Conservation (phyloP, 2,797 vertebrate species). For the Taenioides sp. region DNA sequence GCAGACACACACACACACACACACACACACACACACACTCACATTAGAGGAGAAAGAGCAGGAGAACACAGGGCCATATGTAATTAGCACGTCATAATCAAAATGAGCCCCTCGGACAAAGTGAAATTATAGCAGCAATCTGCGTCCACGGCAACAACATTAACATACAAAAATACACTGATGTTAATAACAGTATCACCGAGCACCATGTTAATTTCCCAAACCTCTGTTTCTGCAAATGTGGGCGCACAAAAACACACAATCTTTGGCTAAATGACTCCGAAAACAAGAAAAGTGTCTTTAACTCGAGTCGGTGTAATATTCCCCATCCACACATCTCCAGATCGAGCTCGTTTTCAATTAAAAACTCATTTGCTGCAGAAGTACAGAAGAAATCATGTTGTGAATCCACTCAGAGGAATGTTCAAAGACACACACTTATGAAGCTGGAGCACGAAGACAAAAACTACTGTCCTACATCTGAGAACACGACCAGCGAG, state of each 20-base stretch:
- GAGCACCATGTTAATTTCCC: slow-evolving; percentile 96
- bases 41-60: slow-evolving; percentile 75
- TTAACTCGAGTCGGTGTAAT: slow-evolving; percentile 77
- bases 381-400: slow-evolving; percentile 98
- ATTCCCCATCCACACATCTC: slow-evolving; percentile 89
- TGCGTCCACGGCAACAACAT: slow-evolving; percentile 98
- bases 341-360: slow-evolving; percentile 88
- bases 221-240: slow-evolving; percentile 66
- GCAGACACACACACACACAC: neutral
- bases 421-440: slow-evolving; percentile 87
- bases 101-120: slow-evolving; percentile 99
- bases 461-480: neutral
- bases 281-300: slow-evolving; percentile 37
- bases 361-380: slow-evolving; percentile 98
- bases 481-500: neutral
- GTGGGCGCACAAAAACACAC: slow-evolving; percentile 79
- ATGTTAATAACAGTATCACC: slow-evolving; percentile 93
- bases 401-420: slow-evolving; percentile 98
- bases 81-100: slow-evolving; percentile 99
- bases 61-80: slow-evolving; percentile 87
- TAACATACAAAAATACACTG: slow-evolving; percentile 99
- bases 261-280: slow-evolving; percentile 89
- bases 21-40: too few relatives aligned
- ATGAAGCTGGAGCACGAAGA: slow-evolving; percentile 85
- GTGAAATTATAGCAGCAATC: slow-evolving; percentile 99